These are phyloP conservation scores for Drosophila subpulchrella DNA, from an alignment of 1,140 invertebrate genomes.

Conservation along the genomic window DNA sequence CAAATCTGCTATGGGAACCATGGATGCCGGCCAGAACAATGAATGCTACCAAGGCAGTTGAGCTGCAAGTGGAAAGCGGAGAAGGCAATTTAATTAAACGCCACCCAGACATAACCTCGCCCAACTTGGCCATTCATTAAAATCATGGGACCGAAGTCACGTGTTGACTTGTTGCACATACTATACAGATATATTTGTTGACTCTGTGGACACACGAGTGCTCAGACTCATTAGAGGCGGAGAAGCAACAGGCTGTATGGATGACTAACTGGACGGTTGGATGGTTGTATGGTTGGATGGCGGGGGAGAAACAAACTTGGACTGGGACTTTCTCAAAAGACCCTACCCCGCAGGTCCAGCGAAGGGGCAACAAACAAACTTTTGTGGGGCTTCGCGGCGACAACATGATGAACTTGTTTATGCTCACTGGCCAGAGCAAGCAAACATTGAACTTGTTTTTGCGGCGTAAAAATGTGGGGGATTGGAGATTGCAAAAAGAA, in stretches of 20 bases:
- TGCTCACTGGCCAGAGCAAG: conserved; percentile 59
- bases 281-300: background rate
- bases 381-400: conserved; percentile 69
- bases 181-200: conserved; percentile 62
- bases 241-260: conserved; percentile 38
- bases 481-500: conserved; percentile 11
- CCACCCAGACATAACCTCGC: conserved; percentile 8
- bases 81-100: conserved; percentile 49
- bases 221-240: conserved; percentile 60
- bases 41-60: conserved; percentile 83
- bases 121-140: conserved; percentile 55
- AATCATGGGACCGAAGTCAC: conserved; percentile 51
- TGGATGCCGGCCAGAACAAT: conserved; percentile 69
- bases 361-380: conserved; percentile 70
- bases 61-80: conserved; percentile 62
- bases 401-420: conserved; percentile 72
- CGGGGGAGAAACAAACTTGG: conserved; percentile 22
- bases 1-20: conserved; percentile 77
- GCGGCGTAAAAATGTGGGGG: background rate
- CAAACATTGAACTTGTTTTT: conserved; percentile 82
- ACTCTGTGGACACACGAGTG: conserved; percentile 55
- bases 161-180: conserved; percentile 74
- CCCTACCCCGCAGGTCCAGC: conserved; percentile 41
- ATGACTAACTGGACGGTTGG: background rate
- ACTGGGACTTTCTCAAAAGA: conserved; percentile 62